These are phyloP conservation scores for Thysanoteuthis rhombus DNA, from an alignment of 2,888 invertebrate species.

Conservation along the genomic window DNA sequence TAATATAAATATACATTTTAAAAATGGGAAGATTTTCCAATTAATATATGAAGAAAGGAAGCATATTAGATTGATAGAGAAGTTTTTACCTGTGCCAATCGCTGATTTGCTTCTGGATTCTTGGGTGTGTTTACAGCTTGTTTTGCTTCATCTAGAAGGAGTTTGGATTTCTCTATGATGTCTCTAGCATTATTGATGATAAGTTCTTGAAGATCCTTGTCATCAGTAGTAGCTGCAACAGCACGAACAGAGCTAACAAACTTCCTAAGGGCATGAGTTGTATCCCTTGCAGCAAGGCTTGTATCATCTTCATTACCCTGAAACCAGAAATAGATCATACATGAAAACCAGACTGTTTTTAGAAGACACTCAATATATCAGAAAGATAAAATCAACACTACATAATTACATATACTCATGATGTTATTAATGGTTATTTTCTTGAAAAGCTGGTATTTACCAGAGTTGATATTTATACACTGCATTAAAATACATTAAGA, in stretches of 20 bases:
- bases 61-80: background rate
- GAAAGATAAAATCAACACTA: no score
- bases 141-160: conserved; percentile 84
- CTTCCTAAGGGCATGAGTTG: conserved; percentile 80
- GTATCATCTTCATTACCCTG: conserved; percentile 81
- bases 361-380: no score
- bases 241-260: conserved; percentile 81
- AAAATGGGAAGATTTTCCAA: no score
- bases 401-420: no score
- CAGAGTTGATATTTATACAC: no score
- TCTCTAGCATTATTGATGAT: conserved; percentile 76
- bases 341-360: no score
- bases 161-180: conserved; percentile 81
- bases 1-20: no score
- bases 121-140: conserved; percentile 78
- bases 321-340: background rate
- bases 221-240: conserved; percentile 67
- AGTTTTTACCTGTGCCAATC: conserved; percentile 75
- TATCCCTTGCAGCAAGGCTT: conserved; percentile 83
- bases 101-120: conserved; percentile 72
- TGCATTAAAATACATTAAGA: no score
- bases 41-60: no score
- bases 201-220: conserved; percentile 70
- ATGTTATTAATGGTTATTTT: no score
- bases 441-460: no score